Evolutionary conservation across 37 sponge, comb jelly and placozoan species (phyloP).

Genomic region (Spongilla lacustris): DNA sequence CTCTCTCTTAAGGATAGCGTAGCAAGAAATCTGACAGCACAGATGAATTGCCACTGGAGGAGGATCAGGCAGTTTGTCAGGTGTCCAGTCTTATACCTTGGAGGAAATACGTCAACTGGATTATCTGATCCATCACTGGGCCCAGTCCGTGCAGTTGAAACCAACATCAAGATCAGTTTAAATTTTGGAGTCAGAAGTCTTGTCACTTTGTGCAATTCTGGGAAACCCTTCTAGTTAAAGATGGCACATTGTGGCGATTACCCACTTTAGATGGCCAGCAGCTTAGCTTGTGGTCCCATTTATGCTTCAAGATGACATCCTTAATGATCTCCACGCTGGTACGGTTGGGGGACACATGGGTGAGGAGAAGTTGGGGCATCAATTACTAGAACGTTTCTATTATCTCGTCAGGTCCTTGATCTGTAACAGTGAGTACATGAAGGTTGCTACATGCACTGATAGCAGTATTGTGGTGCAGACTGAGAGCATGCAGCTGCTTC

Average conservation of each 20-base stretch:
- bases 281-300: background rate
- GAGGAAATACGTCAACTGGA: background rate
- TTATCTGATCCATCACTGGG: background rate
- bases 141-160: slow-evolving; percentile 1
- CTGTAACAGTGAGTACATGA: too few species aligned
- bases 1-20: background rate
- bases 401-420: too few species aligned
- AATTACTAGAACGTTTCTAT: background rate
- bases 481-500: too few species aligned
- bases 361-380: background rate
- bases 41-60: background rate
- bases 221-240: slow-evolving; percentile 1
- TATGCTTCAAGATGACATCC: background rate
- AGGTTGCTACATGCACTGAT: too few species aligned
- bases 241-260: background rate
- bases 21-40: background rate
- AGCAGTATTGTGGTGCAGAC: too few species aligned
- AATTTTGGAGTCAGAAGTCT: background rate
- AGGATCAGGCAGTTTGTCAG: background rate
- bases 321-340: background rate
- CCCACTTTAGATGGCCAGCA: background rate
- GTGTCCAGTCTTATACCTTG: background rate
- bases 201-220: background rate
- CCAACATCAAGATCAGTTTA: background rate
- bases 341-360: background rate